phyloP scores from a whole-genome alignment of 2,888 invertebrate genomes.

The Lasioglossum vierecki region DNA sequence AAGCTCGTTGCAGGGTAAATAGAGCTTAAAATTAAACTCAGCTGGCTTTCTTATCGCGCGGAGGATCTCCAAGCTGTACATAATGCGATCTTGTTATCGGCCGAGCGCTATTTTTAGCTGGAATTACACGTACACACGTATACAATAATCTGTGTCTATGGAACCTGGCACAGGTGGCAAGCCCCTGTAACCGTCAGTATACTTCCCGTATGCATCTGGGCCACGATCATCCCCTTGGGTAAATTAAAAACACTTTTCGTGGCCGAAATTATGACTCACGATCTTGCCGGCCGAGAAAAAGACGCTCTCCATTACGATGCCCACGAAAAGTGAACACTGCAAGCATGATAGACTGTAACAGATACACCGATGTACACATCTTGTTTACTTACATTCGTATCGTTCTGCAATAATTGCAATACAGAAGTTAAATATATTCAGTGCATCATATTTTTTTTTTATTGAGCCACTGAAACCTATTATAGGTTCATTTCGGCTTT shows the following conservation, averaged over 20 bases:
- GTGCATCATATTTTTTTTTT: neutral
- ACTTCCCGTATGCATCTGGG: slow-evolving; percentile 37
- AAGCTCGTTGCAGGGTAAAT: slow-evolving; percentile 43
- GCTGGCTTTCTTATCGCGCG: slow-evolving; percentile 44
- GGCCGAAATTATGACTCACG: slow-evolving; percentile 45
- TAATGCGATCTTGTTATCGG: slow-evolving; percentile 55
- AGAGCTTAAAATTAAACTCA: slow-evolving; percentile 49
- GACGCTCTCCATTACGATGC: neutral
- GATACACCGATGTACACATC: neutral
- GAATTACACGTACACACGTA: slow-evolving; percentile 34
- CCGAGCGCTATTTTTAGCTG: slow-evolving; percentile 43
- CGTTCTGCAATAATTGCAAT: no score
- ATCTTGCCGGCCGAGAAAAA: neutral
- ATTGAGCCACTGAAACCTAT: no score
- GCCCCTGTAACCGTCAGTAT: neutral
- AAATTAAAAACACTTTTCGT: slow-evolving; percentile 59
- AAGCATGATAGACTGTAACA: neutral
- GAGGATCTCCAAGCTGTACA: slow-evolving; percentile 32
- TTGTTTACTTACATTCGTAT: neutral
- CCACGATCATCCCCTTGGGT: slow-evolving; percentile 20
- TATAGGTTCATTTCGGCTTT: no score
- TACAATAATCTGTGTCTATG: slow-evolving; percentile 19
- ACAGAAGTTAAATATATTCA: neutral
- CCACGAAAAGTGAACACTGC: neutral
- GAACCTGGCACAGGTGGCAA: slow-evolving; percentile 12